Conservation (phyloP, 2,797 vertebrate genomes). For the Sciurus carolinensis region DNA sequence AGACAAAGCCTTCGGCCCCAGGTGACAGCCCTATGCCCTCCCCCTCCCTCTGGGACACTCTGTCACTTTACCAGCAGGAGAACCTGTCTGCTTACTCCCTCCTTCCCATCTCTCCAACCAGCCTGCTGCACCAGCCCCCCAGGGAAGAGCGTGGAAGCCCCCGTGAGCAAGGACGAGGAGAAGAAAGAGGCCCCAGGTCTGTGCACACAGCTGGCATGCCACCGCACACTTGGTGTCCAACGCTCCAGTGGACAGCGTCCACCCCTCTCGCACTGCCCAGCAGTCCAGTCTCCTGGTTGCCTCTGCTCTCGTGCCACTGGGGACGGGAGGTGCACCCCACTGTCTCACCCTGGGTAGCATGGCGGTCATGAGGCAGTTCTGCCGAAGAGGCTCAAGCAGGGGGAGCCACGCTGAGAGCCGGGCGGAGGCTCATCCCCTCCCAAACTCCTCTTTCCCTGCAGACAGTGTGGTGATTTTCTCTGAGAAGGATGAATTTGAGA, state of each 20-base stretch:
- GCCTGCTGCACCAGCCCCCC: slow-evolving; percentile 96
- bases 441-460: slow-evolving; percentile 82
- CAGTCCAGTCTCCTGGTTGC: slow-evolving; percentile 27
- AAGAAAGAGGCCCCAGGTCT: slow-evolving; percentile 97
- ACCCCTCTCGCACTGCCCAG: background rate
- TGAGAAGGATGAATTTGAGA: slow-evolving; percentile 99
- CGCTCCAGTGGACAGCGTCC: background rate
- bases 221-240: background rate
- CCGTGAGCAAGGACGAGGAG: slow-evolving; percentile 95
- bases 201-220: slow-evolving; percentile 64
- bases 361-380: background rate
- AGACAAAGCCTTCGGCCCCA: slow-evolving; percentile 96
- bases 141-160: slow-evolving; percentile 95
- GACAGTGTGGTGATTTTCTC: slow-evolving; percentile 97
- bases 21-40: slow-evolving; percentile 88
- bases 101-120: slow-evolving; percentile 85
- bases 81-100: slow-evolving; percentile 56
- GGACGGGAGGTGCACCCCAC: background rate
- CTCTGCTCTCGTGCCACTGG: background rate
- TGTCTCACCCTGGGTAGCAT: background rate
- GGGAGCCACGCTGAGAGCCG: background rate
- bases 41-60: background rate
- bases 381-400: background rate
- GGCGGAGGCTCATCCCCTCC: background rate
- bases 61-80: background rate